These are phyloP conservation scores for Hormaphis cornu DNA, from an alignment of 1,140 invertebrate species.

Conservation along the genomic window DNA sequence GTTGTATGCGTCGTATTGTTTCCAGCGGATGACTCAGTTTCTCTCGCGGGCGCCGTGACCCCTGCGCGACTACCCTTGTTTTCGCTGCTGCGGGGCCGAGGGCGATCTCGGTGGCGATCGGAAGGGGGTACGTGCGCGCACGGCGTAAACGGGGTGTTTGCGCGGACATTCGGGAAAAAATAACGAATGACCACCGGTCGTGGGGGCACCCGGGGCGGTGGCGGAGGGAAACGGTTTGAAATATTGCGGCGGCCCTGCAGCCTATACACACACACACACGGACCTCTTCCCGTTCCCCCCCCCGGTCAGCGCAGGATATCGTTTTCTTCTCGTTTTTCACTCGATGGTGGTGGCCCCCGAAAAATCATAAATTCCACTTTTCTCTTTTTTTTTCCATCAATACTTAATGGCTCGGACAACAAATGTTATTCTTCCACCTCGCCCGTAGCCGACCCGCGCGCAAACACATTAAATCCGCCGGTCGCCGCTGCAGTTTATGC, in stretches of 20 bases:
- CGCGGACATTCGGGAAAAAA: slow-evolving; percentile 31
- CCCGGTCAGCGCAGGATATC: slow-evolving; percentile 20
- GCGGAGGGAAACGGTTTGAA: slow-evolving; percentile 15
- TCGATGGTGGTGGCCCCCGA: slow-evolving; percentile 30
- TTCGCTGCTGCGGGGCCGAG: slow-evolving; percentile 11
- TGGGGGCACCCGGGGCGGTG: not conserved
- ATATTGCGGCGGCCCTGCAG: slow-evolving; percentile 29
- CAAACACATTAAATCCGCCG: slow-evolving; percentile 32
- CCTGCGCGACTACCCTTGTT: slow-evolving; percentile 25
- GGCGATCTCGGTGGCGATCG: not conserved
- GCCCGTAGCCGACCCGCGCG: not conserved
- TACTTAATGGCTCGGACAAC: slow-evolving; percentile 33
- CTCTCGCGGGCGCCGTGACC: slow-evolving; percentile 25
- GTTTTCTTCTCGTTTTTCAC: slow-evolving; percentile 32
- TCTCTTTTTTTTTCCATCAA: slow-evolving; percentile 27
- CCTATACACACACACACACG: slow-evolving; percentile 11
- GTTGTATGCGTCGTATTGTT: slow-evolving; percentile 1
- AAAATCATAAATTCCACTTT: slow-evolving; percentile 32
- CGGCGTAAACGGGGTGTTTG: slow-evolving; percentile 32
- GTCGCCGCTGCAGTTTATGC: too few relatives aligned
- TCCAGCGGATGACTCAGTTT: slow-evolving; percentile 31
- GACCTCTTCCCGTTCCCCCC: not conserved
- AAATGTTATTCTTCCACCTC: slow-evolving; percentile 27
- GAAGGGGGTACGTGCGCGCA: slow-evolving; percentile 32
- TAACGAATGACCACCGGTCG: slow-evolving; percentile 30